These are phyloP conservation scores for Girardinus metallicus DNA, from an alignment of 2,797 vertebrate genomes.

Conservation along the genomic window DNA sequence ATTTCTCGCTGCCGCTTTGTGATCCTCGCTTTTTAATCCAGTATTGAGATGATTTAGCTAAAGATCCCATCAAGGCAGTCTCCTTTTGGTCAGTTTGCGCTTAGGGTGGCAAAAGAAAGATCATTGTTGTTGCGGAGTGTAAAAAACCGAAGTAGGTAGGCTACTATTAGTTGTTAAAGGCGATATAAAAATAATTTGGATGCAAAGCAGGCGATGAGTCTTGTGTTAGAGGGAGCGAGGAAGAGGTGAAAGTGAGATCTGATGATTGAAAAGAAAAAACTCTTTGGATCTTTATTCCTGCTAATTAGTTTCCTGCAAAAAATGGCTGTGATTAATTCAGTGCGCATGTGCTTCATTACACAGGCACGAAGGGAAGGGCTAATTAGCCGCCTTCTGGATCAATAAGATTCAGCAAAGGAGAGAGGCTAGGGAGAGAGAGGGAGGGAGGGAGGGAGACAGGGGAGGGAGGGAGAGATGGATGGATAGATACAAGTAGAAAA, in stretches of 20 bases:
- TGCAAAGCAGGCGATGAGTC: slow-evolving; percentile 93
- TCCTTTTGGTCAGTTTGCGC: slow-evolving; percentile 87
- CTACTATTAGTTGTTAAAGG: slow-evolving; percentile 86
- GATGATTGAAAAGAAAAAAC: slow-evolving; percentile 99
- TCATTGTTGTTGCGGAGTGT: slow-evolving; percentile 94
- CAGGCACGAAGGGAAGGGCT: slow-evolving; percentile 99
- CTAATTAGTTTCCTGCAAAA: slow-evolving; percentile 99
- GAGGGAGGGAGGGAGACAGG: slow-evolving; percentile 81
- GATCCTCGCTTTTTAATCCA: slow-evolving; percentile 94
- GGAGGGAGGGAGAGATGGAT: slow-evolving; percentile 82
- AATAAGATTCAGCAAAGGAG: slow-evolving; percentile 99
- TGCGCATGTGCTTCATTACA: slow-evolving; percentile 99
- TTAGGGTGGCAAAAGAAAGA: slow-evolving; percentile 90
- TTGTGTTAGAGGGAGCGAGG: slow-evolving; percentile 90
- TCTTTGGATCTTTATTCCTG: slow-evolving; percentile 99
- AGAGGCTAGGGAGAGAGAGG: slow-evolving; percentile 84
- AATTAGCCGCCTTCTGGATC: slow-evolving; percentile 99
- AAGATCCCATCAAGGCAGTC: slow-evolving; percentile 92
- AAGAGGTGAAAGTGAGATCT: slow-evolving; percentile 99
- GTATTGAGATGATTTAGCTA: slow-evolving; percentile 90
- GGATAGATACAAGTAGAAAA: slow-evolving; percentile 85
- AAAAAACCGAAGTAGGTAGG: slow-evolving; percentile 79
- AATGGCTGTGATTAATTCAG: slow-evolving; percentile 99
- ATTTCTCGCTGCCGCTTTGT: slow-evolving; percentile 91
- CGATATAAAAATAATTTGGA: slow-evolving; percentile 94